Percentiles rank a stretch among this genome's conserved stretches.
These are phyloP conservation scores for Mycetomoellerius zeteki DNA, from an alignment of 1,140 invertebrate species.

Conservation along the genomic window DNA sequence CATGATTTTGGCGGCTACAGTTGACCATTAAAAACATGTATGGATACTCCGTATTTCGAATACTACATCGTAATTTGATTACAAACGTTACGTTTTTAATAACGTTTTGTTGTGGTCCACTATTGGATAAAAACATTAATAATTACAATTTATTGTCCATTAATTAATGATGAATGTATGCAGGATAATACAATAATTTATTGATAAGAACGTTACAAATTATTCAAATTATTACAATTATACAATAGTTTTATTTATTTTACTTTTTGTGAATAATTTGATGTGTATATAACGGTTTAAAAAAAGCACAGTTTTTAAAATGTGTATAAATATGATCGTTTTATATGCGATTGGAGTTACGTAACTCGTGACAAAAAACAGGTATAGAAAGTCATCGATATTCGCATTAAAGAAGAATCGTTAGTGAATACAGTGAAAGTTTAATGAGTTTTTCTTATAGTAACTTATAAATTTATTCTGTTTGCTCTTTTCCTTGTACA, in stretches of 20 bases:
- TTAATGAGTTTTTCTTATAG: conserved; percentile 7
- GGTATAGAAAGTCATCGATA: neutral
- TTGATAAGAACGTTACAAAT: neutral
- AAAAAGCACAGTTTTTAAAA: neutral
- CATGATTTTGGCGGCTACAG: neutral
- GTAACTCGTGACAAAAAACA: neutral
- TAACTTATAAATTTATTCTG: neutral
- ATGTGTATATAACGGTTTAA: neutral
- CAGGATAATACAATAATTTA: neutral
- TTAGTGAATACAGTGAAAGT: conserved; percentile 15
- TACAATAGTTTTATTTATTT: neutral
- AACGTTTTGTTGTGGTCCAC: neutral
- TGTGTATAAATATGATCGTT: neutral
- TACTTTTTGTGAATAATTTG: neutral
- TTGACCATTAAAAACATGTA: neutral
- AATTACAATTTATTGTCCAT: conserved; percentile 18
- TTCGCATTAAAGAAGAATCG: neutral
- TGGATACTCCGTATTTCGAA: neutral
- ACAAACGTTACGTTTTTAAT: neutral
- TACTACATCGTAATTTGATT: conserved; percentile 2
- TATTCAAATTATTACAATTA: neutral
- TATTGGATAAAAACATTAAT: neutral
- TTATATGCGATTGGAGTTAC: neutral
- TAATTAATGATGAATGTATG: neutral
- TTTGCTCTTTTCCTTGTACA: neutral